Evolutionary conservation across 2,113 vertebrate species (phyloP), one percentile per base, ranked within the genome.

Genomic region (Spea multiplicata): DNA sequence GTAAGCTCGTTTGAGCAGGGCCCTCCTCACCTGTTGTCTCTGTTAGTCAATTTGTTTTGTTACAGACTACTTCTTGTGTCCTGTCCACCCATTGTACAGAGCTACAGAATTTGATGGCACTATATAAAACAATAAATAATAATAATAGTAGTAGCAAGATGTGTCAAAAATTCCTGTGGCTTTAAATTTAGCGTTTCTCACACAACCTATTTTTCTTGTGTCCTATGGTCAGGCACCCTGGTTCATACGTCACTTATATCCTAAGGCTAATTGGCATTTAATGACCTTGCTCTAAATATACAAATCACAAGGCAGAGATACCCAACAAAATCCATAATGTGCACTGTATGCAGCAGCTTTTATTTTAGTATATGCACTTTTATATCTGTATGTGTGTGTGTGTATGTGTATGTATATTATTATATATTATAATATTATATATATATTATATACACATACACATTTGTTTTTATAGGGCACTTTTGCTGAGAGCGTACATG

Each of bases 271-370:
- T 4, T 55, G 49, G 44, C 59, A 73, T 47, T 66, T 47, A 30
- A 47, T 80, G 77, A 80, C 77, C 77, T 80, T 80, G 71, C 73
- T 73, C 59, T 55, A 70, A 62, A 71, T 70, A 77, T 70, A 67
- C 76, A 80, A 30, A 57, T 53, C 67, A 65, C 76, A 78, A 5
- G 14, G 44, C 44, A 68, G 6, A 47, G 17, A 13, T n/a, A 69
- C 17, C 53, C 66, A 71, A 71, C 44, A 44, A 66, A 71, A 71
- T 78, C 76, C 44, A 72, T 73, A 59, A 65, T 47, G 5, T 53
- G 44, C 76, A 65, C 9, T 70, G 69, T 5, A 47, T 53, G 16
- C 64, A 17, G 8, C 50, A 17, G 44, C 71, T n/a, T n/a, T 0
- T 14, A 44, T 8, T 14, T n/a, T 14, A 55, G n/a, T 49, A 49